Evolutionary conservation across 1,140 invertebrate genomes (phyloP), one percentile per base, ranked within the genome.

Genomic region (Caenorhabditis latens): DNA sequence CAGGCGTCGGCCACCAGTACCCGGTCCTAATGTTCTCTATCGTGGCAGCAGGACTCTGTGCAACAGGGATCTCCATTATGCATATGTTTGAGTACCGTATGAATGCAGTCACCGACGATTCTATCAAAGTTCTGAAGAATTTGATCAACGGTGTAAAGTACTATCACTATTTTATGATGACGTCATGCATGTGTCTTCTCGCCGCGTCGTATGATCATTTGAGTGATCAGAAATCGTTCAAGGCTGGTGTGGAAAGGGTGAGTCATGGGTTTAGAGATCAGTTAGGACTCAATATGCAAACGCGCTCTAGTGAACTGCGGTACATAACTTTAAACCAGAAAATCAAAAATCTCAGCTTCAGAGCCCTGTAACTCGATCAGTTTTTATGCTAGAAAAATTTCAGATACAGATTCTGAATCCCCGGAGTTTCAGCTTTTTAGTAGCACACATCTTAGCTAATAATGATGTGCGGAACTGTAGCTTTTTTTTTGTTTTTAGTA

Each of bases 131-230:
- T 43, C 19, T 71, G 42, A 71, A 46, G 46, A 43, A 42, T 32
- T 8, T 71, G 5, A 71, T 71, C 43, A 71, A 42, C 4, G 40
- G 65, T n/a, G 65, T 71, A 43, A 71, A 71, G 24, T 71, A 16
- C 42, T 71, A 71, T 71, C 65, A 71, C 24, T 71, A 71, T 19
- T 71, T 71, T 9, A 71, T 71, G 65, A 71, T 71, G 65, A 71
- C 65, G 65, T 71, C 65, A 71, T 71, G 65, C 16, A 43, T 71
- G 65, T 71, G 65, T 71, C 65, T 71, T 16, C 42, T 71, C 4
- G 8, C n/a, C 46, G 65, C 65, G 21, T 71, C 65, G 8, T 71
- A 71, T 71, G 46, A 19, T 71, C 65, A 71, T 71, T 71, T 71
- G 19, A 42, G 40, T 43, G 65, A 71, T 19, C 65, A 71, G 19